Percentiles rank a stretch among this genome's conserved stretches.
phyloP scores from a whole-genome alignment of 2,888 invertebrate species.

The Eurois occulta region DNA sequence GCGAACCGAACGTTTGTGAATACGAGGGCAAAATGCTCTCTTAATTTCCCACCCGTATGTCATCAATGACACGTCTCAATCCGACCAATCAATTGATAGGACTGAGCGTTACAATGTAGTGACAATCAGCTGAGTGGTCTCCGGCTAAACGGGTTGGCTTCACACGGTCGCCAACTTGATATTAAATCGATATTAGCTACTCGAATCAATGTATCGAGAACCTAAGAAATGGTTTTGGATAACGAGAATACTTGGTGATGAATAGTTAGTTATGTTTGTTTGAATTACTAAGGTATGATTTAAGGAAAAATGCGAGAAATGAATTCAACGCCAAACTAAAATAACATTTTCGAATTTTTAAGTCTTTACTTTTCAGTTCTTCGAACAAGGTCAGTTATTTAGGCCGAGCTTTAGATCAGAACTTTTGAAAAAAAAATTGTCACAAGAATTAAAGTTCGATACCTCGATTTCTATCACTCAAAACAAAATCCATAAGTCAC shows the following conservation, averaged over 20 bases:
- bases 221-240: neutral
- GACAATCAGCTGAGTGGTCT: conserved; percentile 59
- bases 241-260: neutral
- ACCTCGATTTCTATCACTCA: no score
- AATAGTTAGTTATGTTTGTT: neutral
- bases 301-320: neutral
- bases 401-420: neutral
- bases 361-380: neutral
- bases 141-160: conserved; percentile 46
- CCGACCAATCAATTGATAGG: conserved; percentile 46
- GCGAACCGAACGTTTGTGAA: neutral
- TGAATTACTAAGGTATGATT: no score
- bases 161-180: conserved; percentile 43
- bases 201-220: conserved; percentile 3
- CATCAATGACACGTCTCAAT: conserved; percentile 46
- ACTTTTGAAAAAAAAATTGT: neutral
- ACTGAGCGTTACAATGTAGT: conserved; percentile 48
- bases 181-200: conserved; percentile 42
- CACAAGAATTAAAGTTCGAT: neutral
- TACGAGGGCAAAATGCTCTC: neutral
- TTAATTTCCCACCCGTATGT: conserved; percentile 18
- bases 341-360: neutral
- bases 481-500: conserved; percentile 2
- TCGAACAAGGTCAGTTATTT: neutral
- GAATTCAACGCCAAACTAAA: neutral